These are phyloP conservation scores for Thymelicus sylvestris DNA, from an alignment of 2,888 invertebrate species.

Conservation along the genomic window DNA sequence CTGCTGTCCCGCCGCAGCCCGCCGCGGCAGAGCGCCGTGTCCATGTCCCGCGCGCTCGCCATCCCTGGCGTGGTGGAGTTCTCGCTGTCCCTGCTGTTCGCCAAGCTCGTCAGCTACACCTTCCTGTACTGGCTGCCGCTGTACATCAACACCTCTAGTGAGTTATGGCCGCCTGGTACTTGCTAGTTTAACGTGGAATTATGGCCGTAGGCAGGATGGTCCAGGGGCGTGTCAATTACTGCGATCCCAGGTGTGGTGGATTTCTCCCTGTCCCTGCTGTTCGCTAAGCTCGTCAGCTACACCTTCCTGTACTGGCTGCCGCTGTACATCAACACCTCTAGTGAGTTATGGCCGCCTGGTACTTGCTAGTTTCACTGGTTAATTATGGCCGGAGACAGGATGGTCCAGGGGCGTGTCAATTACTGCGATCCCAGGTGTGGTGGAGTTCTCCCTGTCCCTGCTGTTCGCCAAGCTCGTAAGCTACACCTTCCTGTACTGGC, in stretches of 20 bases:
- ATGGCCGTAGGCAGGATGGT: too few relatives aligned
- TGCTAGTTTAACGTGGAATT: not conserved
- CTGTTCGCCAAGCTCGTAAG: conserved; percentile 57
- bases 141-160: conserved; percentile 94
- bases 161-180: conserved; percentile 67
- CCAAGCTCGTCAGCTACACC: conserved; percentile 98
- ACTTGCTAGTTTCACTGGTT: not conserved
- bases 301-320: conserved; percentile 99
- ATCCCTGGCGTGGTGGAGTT: conserved; percentile 98
- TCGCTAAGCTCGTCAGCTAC: conserved; percentile 98
- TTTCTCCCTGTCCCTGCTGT: conserved; percentile 96
- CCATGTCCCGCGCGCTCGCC: conserved; percentile 89
- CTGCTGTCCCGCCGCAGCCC: conserved; percentile 85
- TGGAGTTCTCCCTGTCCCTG: conserved; percentile 96
- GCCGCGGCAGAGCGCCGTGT: conserved; percentile 86
- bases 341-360: conserved; percentile 84
- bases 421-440: conserved; percentile 89
- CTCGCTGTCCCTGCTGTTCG: conserved; percentile 96
- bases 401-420: too few relatives aligned
- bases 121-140: conserved; percentile 98
- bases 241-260: conserved; percentile 96
- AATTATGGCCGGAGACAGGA: not conserved
- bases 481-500: conserved; percentile 91
- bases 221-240: too few relatives aligned
- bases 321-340: conserved; percentile 92